Conservation (phyloP, 2,888 invertebrate genomes). For the Morinoia aosen region DNA sequence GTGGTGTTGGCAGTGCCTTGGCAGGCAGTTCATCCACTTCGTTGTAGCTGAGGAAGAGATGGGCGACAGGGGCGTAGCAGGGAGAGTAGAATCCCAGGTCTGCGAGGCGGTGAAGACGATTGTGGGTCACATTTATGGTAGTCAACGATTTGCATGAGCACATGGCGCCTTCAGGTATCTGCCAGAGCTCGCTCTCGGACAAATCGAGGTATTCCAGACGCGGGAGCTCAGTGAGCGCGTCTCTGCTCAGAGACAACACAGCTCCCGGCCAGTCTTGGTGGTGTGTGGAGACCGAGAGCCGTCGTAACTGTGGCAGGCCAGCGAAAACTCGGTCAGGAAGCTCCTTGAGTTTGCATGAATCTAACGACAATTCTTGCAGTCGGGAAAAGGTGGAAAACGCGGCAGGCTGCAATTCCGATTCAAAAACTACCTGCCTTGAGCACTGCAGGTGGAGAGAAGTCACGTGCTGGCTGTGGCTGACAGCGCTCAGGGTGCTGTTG, state of each 20-base stretch:
- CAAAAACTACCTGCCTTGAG: conserved; percentile 63
- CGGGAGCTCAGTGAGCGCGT: conserved; percentile 60
- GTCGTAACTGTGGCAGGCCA: conserved; percentile 61
- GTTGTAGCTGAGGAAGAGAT: conserved; percentile 65
- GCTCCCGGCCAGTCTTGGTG: conserved; percentile 67
- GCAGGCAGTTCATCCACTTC: conserved; percentile 63
- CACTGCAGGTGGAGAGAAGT: conserved; percentile 64
- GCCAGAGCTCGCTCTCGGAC: conserved; percentile 68
- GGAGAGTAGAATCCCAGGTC: conserved; percentile 67
- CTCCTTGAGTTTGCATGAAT: conserved; percentile 63
- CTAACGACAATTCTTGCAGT: conserved; percentile 61
- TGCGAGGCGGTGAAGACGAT: conserved; percentile 70
- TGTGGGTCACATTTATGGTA: conserved; percentile 69
- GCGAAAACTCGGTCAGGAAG: conserved; percentile 61
- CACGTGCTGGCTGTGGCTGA: conserved; percentile 59
- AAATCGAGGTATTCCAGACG: conserved; percentile 68
- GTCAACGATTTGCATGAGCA: conserved; percentile 68
- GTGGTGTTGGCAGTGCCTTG: conserved; percentile 73
- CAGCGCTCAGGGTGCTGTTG: conserved; percentile 61
- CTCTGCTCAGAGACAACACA: conserved; percentile 56
- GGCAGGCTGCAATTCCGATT: conserved; percentile 62
- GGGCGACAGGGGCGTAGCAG: conserved; percentile 60
- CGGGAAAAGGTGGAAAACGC: conserved; percentile 63
- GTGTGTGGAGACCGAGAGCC: conserved; percentile 62
- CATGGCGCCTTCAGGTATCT: conserved; percentile 68